These are phyloP conservation scores for Mylabris sibirica DNA, from an alignment of 2,888 invertebrate genomes.

Conservation along the genomic window DNA sequence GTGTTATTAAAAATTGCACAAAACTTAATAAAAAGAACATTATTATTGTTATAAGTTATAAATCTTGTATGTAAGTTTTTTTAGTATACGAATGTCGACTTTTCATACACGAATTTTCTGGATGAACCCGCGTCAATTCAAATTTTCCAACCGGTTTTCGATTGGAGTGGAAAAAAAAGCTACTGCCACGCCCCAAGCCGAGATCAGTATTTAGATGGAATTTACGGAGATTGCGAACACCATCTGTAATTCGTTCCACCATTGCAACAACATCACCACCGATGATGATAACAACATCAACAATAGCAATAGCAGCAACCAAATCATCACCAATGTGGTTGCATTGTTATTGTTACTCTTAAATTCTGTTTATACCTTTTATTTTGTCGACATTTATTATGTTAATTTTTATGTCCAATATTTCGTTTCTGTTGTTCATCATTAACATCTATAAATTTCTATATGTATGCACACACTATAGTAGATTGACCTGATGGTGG, in stretches of 20 bases:
- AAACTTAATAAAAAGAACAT: no score
- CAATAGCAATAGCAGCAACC: neutral
- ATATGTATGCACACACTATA: neutral
- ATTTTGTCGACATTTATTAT: neutral
- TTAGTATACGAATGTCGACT: neutral
- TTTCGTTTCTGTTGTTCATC: neutral
- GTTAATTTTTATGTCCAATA: neutral
- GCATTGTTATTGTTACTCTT: neutral
- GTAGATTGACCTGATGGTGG: neutral
- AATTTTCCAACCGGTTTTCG: slow-evolving; percentile 11
- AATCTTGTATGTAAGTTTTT: neutral
- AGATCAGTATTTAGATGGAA: slow-evolving; percentile 29
- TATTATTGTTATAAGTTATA: no score
- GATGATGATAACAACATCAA: neutral
- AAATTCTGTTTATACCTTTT: neutral
- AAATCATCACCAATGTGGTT: neutral
- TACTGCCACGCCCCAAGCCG: slow-evolving; percentile 26
- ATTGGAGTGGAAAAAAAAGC: slow-evolving; percentile 24
- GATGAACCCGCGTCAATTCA: slow-evolving; percentile 25
- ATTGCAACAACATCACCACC: slow-evolving; percentile 16
- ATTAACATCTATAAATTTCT: neutral
- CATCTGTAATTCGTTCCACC: slow-evolving; percentile 20
- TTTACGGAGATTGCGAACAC: slow-evolving; percentile 22
- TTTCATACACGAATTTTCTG: slow-evolving; percentile 18
- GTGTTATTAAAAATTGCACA: no score